Percentiles rank a stretch among this genome's conserved stretches.
Evolutionary conservation across 2,797 vertebrate genomes (phyloP).

Genomic region (Kryptopterus vitreolus): DNA sequence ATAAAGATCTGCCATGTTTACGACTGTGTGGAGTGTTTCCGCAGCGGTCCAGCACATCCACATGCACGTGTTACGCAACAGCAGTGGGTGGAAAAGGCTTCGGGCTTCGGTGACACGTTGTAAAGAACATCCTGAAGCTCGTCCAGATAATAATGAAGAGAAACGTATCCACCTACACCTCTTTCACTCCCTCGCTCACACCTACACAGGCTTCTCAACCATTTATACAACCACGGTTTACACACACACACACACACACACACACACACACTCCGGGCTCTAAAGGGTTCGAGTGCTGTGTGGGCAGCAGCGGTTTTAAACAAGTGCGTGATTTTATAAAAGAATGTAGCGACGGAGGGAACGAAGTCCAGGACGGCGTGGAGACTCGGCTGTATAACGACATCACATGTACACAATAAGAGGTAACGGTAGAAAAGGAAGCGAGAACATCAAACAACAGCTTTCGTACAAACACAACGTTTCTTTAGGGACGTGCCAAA

Average conservation of each 20-base stretch:
- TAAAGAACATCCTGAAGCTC: constrained; percentile 7
- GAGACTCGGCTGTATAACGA: background rate
- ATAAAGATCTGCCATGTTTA: no score
- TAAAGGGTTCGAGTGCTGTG: background rate
- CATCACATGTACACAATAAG: no score
- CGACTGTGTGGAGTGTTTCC: no score
- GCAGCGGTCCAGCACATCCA: no score
- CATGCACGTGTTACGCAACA: background rate
- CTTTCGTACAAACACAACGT: no score
- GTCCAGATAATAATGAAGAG: constrained; percentile 1
- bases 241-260: no score
- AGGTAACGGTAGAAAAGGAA: no score
- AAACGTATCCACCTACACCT: constrained; percentile 8
- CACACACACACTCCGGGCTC: background rate
- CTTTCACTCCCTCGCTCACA: background rate
- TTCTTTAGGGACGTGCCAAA: no score
- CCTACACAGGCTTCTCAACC: background rate
- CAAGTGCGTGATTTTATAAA: background rate
- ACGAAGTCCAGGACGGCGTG: no score
- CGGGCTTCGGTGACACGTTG: background rate
- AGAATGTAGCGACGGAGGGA: background rate
- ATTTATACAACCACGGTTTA: background rate
- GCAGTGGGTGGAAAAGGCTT: constrained; percentile 5
- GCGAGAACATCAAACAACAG: background rate
- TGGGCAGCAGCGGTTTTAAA: background rate